Conservation (phyloP, 1,140 invertebrate genomes). For the Meloidogyne exigua region DNA sequence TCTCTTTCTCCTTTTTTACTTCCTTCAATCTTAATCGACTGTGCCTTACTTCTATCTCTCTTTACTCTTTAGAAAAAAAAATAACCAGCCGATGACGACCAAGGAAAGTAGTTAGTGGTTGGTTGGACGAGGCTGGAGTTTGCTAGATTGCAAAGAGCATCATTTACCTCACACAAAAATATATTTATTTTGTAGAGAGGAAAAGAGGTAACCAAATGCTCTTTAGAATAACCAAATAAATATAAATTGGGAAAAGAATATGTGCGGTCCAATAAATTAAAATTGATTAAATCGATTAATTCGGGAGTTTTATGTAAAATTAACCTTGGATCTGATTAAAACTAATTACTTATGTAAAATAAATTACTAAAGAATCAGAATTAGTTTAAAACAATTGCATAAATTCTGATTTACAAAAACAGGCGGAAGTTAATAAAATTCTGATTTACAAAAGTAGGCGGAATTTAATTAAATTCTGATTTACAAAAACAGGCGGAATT, state of each 20-base stretch:
- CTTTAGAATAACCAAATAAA: neutral
- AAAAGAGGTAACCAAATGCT: neutral
- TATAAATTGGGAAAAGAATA: neutral
- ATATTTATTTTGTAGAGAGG: neutral
- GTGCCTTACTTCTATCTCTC: neutral
- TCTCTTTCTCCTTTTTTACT: neutral
- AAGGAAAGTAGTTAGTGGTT: neutral
- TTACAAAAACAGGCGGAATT: neutral
- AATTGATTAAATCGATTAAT: neutral
- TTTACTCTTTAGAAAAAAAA: neutral
- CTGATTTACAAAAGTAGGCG: too few species aligned
- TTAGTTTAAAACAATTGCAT: neutral
- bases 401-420: neutral
- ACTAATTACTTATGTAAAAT: too few species aligned
- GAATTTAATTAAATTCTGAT: too few species aligned
- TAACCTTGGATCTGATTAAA: too few species aligned
- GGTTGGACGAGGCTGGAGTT: neutral
- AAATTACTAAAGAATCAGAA: neutral
- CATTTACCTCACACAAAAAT: neutral
- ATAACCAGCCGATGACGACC: neutral
- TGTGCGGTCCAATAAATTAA: neutral
- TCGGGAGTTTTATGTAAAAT: neutral
- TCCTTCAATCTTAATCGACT: neutral
- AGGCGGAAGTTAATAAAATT: neutral
- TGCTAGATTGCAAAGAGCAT: constrained; percentile 4